Conservation (phyloP, 2,797 vertebrate species). For the Loris lydekkerianus region DNA sequence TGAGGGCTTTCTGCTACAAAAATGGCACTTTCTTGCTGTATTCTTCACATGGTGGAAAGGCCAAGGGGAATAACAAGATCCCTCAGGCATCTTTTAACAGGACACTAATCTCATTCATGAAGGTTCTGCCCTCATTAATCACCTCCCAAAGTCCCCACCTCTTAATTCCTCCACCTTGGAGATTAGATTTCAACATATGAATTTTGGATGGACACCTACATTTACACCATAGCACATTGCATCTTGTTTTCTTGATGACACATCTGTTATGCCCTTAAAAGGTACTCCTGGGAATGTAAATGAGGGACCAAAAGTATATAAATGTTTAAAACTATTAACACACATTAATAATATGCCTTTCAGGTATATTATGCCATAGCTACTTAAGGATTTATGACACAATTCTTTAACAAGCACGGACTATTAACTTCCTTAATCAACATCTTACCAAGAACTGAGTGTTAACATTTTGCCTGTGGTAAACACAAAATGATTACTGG, state of each 20-base stretch:
- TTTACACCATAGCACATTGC: background rate
- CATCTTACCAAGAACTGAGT: background rate
- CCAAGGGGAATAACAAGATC: background rate
- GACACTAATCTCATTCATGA: background rate
- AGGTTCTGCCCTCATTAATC: background rate
- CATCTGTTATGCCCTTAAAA: background rate
- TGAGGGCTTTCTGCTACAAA: background rate
- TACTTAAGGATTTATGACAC: background rate
- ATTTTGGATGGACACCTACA: background rate
- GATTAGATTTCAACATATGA: background rate
- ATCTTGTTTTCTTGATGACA: background rate
- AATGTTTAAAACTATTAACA: background rate
- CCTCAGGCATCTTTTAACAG: background rate
- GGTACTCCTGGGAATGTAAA: background rate
- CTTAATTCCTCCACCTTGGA: background rate
- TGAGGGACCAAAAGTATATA: background rate
- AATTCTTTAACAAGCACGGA: background rate
- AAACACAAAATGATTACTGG: background rate
- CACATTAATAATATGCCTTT: slow-evolving; percentile 25
- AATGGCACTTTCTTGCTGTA: background rate
- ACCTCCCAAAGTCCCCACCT: background rate
- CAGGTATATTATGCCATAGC: background rate
- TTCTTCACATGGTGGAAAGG: background rate
- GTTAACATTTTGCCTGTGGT: slow-evolving; percentile 20
- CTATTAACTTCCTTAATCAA: slow-evolving; percentile 22